These are phyloP conservation scores for Eucriotettix oculatus DNA, from an alignment of 2,888 invertebrate species.

Conservation along the genomic window DNA sequence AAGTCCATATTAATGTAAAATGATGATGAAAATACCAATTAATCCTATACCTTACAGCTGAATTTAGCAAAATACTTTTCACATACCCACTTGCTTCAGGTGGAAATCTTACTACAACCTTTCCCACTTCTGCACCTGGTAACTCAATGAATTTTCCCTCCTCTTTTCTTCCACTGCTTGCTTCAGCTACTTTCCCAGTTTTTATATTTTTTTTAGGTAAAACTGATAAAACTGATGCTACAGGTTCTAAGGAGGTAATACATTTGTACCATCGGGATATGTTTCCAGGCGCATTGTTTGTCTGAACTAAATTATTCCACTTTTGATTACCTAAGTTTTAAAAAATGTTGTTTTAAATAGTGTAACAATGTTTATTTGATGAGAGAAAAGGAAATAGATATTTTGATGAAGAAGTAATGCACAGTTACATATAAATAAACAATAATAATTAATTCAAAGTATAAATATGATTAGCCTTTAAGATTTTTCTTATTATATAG, in stretches of 20 bases:
- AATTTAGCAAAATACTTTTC: conserved; percentile 3
- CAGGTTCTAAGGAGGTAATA: conserved; percentile 24
- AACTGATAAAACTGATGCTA: conserved; percentile 36
- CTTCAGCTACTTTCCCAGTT: background rate
- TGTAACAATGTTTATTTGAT: no score
- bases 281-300: conserved; percentile 31
- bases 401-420: no score
- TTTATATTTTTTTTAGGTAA: conserved; percentile 35
- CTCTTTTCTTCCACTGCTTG: conserved; percentile 36
- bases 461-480: no score
- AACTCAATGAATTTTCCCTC: conserved; percentile 95
- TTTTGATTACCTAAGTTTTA: background rate
- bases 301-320: conserved; percentile 2
- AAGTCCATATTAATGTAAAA: conserved; percentile 1
- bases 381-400: no score
- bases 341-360: no score
- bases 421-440: no score
- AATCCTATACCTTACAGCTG: conserved; percentile 4
- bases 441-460: no score
- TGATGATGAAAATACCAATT: background rate
- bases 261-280: conserved; percentile 50
- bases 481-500: no score
- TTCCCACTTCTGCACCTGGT: conserved; percentile 91
- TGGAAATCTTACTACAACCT: conserved; percentile 97
- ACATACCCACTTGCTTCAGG: conserved; percentile 92